These are phyloP conservation scores for Zingel zingel DNA, from an alignment of 2,113 vertebrate species.

Conservation along the genomic window DNA sequence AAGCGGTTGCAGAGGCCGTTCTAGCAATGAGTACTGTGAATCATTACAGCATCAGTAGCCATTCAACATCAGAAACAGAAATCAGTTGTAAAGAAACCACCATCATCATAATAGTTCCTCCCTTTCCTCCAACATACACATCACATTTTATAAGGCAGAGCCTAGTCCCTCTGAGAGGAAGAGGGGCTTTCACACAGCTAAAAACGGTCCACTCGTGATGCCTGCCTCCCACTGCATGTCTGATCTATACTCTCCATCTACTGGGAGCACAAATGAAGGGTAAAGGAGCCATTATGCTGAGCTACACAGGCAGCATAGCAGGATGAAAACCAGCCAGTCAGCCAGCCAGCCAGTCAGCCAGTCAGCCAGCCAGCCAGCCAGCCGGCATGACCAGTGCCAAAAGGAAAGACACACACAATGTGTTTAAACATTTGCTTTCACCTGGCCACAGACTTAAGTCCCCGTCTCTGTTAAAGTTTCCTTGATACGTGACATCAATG, in stretches of 20 bases:
- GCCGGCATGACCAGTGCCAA: neutral
- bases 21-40: neutral
- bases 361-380: no score
- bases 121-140: neutral
- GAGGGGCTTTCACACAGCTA: slow-evolving; percentile 38
- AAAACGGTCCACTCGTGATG: slow-evolving; percentile 51
- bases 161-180: neutral
- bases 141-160: neutral
- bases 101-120: fast-evolving
- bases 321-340: slow-evolving; percentile 6
- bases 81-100: neutral
- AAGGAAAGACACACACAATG: neutral
- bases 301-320: slow-evolving; percentile 5
- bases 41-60: neutral
- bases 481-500: neutral
- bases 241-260: slow-evolving; percentile 13
- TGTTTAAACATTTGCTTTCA: slow-evolving; percentile 1
- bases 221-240: slow-evolving; percentile 14
- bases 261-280: slow-evolving; percentile 10
- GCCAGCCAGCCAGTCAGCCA: slow-evolving; percentile 10
- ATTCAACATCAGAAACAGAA: neutral
- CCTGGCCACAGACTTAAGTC: neutral
- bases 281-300: slow-evolving; percentile 22
- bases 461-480: neutral
- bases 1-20: neutral